Base-by-base conservation (phyloP, 2,797 vertebrate species). In the Sebastes hopkinsi region DNA sequence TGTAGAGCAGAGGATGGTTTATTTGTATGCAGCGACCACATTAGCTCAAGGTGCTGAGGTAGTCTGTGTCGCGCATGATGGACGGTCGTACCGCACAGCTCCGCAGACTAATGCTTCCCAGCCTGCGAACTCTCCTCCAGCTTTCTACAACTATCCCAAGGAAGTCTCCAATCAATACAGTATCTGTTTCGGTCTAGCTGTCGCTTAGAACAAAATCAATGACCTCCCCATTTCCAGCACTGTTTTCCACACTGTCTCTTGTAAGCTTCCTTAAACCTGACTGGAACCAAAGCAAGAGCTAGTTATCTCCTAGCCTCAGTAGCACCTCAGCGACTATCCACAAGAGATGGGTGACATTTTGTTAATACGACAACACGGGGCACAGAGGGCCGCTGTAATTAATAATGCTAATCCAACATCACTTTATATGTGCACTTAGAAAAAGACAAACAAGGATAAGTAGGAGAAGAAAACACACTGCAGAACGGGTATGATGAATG, bases 361-460 rank as follows among this genome's bases (percentile, higher is more conserved):
- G 84, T 86, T 88, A 88, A 85, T 72, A 82, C 14, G 36, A 88
- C 81, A 77, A 56, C 75, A 81, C 82, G 11, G 42, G 73, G 50
- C 83, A 73, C 56, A 50, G 61, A 72, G 79, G 25, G 70, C 67
- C 56, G 29, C 64, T 55, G 80, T 87, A 89, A 93, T 93, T 92
- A 94, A 93, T 92, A 92, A 90, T 82, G 71, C 83, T 88, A 94
- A 95, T 84, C 87, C 83, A 90, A 90, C 83, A 90, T 79, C 79
- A 72, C 85, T 89, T 90, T 89, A 88, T 84, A 90, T 88, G 81
- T 88, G 81, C 85, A 82, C 86, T 92, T 88, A 89, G 83, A 87
- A 88, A 88, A 91, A 88, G 86, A 92, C 87, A 92, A 92, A 92
- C 88, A 93, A 77, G 85, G 77, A 91, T 90, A 92, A 90, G 84